Evolutionary conservation across 2,113 vertebrate genomes (phyloP), one percentile per base, ranked within the genome.

Genomic region (Perccottus glenii): DNA sequence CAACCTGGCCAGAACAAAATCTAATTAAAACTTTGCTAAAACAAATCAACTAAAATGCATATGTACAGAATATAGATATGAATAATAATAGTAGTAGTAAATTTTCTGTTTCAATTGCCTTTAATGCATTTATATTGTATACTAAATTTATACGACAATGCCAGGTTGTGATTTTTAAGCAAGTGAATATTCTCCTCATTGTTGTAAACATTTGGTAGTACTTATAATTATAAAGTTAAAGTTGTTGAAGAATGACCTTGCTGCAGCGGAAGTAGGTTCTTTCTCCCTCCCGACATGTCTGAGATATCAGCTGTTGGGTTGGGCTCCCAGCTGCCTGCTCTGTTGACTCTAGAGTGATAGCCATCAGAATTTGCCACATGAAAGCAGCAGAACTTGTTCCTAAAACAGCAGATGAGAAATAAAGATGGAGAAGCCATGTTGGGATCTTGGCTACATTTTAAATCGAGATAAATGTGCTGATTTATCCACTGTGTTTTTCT

Each of bases 301-400:
- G 57, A 35, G 78, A 84, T 87, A 82, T 92, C 90, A 92, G 91
- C 89, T 92, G 90, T 88, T 88, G 83, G 77, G 79, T 75, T 80
- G 1, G 65, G 80, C 81, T 71, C 87, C 83, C 88, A 91, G 88
- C 90, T 90, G 89, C 86, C 75, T 84, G 5, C 9, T 81, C 77
- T 90, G 89, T 92, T 91, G 86, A 91, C 88, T 89, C 82, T 86
- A 42, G 59, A 69, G 77, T 90, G 90, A 92, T 91, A 88, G 84
- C 77, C 82, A 91, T 91, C 90, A 85, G 86, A 86, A 89, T 91
- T 90, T 92, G 87, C 83, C 70, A 85, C 85, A 85, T 88, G 84
- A 89, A 90, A 87, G 82, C 86, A 72, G 74, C 71, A 61, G 80
- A 81, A 78, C 69, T 80, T 60, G 66, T 78, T 88, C 68, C 69